Percentiles rank a stretch among this genome's conserved stretches.
phyloP scores from a whole-genome alignment of 2,113 vertebrate species.

The Poicephalus meyeri region DNA sequence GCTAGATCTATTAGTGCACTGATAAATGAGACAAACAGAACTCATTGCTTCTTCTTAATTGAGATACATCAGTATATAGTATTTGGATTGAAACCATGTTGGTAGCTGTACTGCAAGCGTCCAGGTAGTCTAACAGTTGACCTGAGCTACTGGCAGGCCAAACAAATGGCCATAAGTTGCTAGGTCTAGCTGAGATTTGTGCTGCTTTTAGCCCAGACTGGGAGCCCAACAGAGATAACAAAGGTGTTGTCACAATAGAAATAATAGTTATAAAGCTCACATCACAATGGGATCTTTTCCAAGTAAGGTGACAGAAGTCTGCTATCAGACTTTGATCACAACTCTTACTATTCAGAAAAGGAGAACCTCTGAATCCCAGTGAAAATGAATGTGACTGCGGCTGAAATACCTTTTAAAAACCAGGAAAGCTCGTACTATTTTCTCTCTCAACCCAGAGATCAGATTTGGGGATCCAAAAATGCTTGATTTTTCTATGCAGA shows the following conservation, averaged over 20 bases:
- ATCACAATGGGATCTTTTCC: conserved; percentile 3
- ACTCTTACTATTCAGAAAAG: conserved; percentile 28
- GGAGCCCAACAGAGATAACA: not conserved
- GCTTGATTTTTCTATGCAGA: conserved; percentile 39
- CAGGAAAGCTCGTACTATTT: conserved; percentile 43
- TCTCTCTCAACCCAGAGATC: conserved; percentile 40
- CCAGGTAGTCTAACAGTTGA: not conserved
- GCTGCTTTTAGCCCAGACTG: not conserved
- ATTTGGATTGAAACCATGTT: not conserved
- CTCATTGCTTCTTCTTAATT: not conserved
- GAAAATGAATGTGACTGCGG: conserved; percentile 43
- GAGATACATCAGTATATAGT: not conserved
- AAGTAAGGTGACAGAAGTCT: conserved; percentile 31
- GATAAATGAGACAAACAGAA: not conserved
- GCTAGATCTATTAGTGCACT: not conserved
- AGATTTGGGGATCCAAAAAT: conserved; percentile 36
- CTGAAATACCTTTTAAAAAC: conserved; percentile 41
- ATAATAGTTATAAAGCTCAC: conserved; percentile 18
- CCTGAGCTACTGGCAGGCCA: not conserved
- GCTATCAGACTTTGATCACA: not conserved
- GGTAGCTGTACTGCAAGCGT: not conserved
- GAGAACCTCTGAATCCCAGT: conserved; percentile 39
- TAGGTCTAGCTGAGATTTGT: not conserved
- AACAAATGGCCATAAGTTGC: not conserved
- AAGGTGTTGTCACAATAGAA: not conserved